phyloP scores from a whole-genome alignment of 2,888 invertebrate species.

The Periphyllus acericola region DNA sequence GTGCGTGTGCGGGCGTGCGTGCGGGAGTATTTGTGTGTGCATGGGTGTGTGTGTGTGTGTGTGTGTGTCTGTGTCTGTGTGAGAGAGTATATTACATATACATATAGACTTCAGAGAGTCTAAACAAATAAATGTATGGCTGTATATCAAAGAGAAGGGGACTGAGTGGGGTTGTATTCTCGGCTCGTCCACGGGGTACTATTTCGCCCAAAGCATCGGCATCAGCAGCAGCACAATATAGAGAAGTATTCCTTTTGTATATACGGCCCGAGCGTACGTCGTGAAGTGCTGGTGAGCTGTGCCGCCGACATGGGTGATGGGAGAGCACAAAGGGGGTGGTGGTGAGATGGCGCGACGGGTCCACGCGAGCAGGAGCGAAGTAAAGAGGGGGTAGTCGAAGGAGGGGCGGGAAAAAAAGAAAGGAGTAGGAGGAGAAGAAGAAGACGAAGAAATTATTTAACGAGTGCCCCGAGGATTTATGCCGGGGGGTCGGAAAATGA shows the following conservation, averaged over 20 bases:
- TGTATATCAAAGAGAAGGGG: constrained; percentile 32
- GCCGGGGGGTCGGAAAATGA: constrained; percentile 50
- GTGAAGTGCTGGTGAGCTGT: constrained; percentile 5
- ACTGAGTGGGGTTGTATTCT: not conserved
- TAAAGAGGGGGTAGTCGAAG: not conserved
- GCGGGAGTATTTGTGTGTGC: not conserved
- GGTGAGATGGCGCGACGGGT: not conserved
- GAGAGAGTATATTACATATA: not conserved
- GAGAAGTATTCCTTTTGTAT: constrained; percentile 22
- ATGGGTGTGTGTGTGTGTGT: not conserved
- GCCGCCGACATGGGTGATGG: not conserved
- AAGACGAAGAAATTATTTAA: constrained; percentile 59
- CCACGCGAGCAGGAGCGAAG: not conserved
- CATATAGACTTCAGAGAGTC: constrained; percentile 23
- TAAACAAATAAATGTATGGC: constrained; percentile 40
- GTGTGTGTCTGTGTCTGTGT: too few species aligned
- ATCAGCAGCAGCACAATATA: not conserved
- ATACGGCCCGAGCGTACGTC: not conserved
- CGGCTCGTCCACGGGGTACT: constrained; percentile 40
- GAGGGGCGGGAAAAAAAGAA: not conserved
- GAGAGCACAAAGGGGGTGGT: not conserved
- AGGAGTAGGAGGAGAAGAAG: not conserved
- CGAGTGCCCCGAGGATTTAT: constrained; percentile 60
- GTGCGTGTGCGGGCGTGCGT: not conserved
- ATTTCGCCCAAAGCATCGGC: constrained; percentile 31